phyloP scores from a whole-genome alignment of 1,140 invertebrate species.

The Catajapyx aquilonaris region DNA sequence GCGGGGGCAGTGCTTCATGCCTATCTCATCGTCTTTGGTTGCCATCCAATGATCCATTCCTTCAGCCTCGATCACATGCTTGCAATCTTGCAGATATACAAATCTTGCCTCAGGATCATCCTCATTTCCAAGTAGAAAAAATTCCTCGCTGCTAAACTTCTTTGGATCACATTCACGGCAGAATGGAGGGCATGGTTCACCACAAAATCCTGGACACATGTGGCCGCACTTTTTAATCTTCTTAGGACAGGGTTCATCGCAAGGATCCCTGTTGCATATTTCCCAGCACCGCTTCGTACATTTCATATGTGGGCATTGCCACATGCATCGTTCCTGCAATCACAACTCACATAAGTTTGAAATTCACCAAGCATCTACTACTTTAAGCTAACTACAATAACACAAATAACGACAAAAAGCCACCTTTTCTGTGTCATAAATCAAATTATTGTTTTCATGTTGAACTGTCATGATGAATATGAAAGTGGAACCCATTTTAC shows the following conservation, averaged over 20 bases:
- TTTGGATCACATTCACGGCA: slow-evolving; percentile 19
- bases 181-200: slow-evolving; percentile 34
- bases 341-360: slow-evolving; percentile 1
- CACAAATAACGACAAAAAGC: too few species aligned
- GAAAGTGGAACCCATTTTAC: neutral
- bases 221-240: slow-evolving; percentile 30
- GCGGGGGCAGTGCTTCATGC: slow-evolving; percentile 34
- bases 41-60: slow-evolving; percentile 30
- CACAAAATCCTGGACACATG: slow-evolving; percentile 40
- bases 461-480: neutral
- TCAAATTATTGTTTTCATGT: neutral
- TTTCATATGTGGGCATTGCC: slow-evolving; percentile 26
- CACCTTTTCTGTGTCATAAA: too few species aligned
- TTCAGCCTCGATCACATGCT: slow-evolving; percentile 32
- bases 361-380: neutral
- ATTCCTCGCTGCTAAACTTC: slow-evolving; percentile 21
- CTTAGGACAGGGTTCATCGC: slow-evolving; percentile 26
- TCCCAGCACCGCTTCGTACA: slow-evolving; percentile 33
- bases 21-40: slow-evolving; percentile 20
- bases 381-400: neutral
- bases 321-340: slow-evolving; percentile 14
- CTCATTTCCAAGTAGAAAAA: slow-evolving; percentile 31
- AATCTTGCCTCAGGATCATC: slow-evolving; percentile 33
- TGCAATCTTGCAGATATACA: slow-evolving; percentile 37
- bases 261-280: slow-evolving; percentile 26